Evolutionary conservation across 1,140 invertebrate genomes (phyloP), one percentile per base, ranked within the genome.

Genomic region (Rhagoletis pomonella): DNA sequence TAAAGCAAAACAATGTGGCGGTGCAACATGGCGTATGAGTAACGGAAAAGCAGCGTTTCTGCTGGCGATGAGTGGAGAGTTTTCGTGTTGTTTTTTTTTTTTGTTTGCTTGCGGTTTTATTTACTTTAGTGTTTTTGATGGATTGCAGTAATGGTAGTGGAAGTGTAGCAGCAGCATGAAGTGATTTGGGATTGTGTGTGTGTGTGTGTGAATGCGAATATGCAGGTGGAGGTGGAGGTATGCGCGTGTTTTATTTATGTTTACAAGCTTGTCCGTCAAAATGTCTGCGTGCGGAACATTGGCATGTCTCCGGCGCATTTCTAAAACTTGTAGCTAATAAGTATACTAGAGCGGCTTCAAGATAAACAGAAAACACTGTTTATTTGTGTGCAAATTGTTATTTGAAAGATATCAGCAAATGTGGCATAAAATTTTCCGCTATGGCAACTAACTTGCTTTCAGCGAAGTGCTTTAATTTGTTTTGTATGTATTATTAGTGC

Each of bases 21-120:
- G 73, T 81, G 47, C 50, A 81, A 55, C 73, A 55, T 81, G 73
- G 73, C 73, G 73, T 81, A 81, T 81, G 73, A 81, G 73, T 29
- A 81, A 81, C 47, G 17, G 19, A 44, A 29, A 29, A 29, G 29
- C 29, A 29, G 29, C 29, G 29, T 29, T 29, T 29, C 29, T 29
- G 29, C 29, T 29, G 29, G 1, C 29, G 29, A 29, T 67, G n/a
- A 50, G 44, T 81, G 73, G 73, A 58, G 47, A 81, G 73, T 81
- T 81, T 81, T 81, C 44, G 14, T 55, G 2, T 50, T 5, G 14
- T 50, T 81, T 81, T 55, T 29, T 50, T 55, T 19, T 55, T 19
- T 14, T 4, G 14, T n/a, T 50, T 50, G 5, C 9, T 42, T n/a
- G 17, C 29, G 29, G 29, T 29, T 29, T 29, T 81, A 9, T 81